Evolutionary conservation across 2,888 invertebrate genomes (phyloP).

Genomic region (Drosophila prostipennis): DNA sequence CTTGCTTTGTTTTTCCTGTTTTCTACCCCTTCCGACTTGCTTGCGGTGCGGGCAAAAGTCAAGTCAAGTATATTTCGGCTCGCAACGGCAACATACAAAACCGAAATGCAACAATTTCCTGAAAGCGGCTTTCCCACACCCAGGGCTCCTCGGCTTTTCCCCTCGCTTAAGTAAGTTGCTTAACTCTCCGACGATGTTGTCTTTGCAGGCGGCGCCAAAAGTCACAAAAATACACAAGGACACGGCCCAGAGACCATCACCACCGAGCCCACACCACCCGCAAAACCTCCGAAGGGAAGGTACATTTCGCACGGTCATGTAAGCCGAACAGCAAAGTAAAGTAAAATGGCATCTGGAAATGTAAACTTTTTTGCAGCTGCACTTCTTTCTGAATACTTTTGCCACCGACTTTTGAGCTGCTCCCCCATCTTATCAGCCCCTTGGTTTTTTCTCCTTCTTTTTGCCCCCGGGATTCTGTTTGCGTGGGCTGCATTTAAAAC

Average conservation of each 20-base stretch:
- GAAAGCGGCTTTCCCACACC: slow-evolving; percentile 41
- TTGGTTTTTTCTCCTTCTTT: slow-evolving; percentile 8
- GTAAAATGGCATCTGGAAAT: slow-evolving; percentile 78
- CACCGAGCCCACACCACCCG: not conserved
- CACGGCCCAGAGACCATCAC: not conserved
- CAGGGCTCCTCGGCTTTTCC: slow-evolving; percentile 18
- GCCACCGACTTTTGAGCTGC: slow-evolving; percentile 65
- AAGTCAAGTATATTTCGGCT: slow-evolving; percentile 76
- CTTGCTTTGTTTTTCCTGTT: slow-evolving; percentile 30
- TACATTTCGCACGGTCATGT: slow-evolving; percentile 64
- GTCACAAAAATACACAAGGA: slow-evolving; percentile 45
- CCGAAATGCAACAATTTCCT: slow-evolving; percentile 78
- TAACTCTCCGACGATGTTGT: slow-evolving; percentile 74
- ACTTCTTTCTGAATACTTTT: slow-evolving; percentile 78
- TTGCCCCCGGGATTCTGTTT: slow-evolving; percentile 28
- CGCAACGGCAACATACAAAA: slow-evolving; percentile 40
- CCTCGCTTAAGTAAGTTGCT: slow-evolving; percentile 75
- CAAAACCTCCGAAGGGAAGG: slow-evolving; percentile 20
- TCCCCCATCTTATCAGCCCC: slow-evolving; percentile 23
- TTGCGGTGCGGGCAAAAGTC: slow-evolving; percentile 75
- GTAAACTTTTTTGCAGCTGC: slow-evolving; percentile 77
- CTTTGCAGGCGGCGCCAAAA: slow-evolving; percentile 74
- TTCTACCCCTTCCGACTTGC: slow-evolving; percentile 3
- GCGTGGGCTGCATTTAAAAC: slow-evolving; percentile 69
- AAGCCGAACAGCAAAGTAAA: slow-evolving; percentile 64